These are phyloP conservation scores for Petrolisthes cinctipes DNA, from an alignment of 2,888 invertebrate genomes.

Conservation along the genomic window DNA sequence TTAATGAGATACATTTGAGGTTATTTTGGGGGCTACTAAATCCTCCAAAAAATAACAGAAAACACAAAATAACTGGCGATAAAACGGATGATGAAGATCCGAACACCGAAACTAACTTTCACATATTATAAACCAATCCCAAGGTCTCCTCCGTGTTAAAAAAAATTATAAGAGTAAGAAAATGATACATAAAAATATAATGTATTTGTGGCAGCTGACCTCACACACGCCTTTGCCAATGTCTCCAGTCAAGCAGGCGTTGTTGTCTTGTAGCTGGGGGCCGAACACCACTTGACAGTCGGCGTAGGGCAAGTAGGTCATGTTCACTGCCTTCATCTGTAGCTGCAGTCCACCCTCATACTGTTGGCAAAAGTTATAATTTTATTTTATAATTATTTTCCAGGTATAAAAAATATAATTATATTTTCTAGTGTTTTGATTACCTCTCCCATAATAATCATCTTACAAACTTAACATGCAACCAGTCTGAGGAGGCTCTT, in stretches of 20 bases:
- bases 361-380: not conserved
- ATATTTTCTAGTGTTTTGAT: too few relatives aligned
- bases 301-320: constrained; percentile 10
- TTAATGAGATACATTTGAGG: too few relatives aligned
- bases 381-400: not conserved
- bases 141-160: not conserved
- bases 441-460: too few relatives aligned
- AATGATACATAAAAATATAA: constrained; percentile 9
- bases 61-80: too few relatives aligned
- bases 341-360: not conserved
- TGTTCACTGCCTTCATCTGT: constrained; percentile 12
- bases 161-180: not conserved
- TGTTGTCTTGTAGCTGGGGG: not conserved
- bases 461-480: too few relatives aligned
- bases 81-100: too few relatives aligned
- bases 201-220: not conserved
- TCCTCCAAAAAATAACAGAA: too few relatives aligned
- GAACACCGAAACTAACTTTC: too few relatives aligned
- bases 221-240: constrained; percentile 11
- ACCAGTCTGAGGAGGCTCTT: too few relatives aligned
- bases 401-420: not conserved
- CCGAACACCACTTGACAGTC: constrained; percentile 23
- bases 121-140: too few relatives aligned
- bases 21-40: too few relatives aligned
- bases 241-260: not conserved